Evolutionary conservation across 2,797 vertebrate genomes (phyloP).

Genomic region (Danio jaintianensis): DNA sequence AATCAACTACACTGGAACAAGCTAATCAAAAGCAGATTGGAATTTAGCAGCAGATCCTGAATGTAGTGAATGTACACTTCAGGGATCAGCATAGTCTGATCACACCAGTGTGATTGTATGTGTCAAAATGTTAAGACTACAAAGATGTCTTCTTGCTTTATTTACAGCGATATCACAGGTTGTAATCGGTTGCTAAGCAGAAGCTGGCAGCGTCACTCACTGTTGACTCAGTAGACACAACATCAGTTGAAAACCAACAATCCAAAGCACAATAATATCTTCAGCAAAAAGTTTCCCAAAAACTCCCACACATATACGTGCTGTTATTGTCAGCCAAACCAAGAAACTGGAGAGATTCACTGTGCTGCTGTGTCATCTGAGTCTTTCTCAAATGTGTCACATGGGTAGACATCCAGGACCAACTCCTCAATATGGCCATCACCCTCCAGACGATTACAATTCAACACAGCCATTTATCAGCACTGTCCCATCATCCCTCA

Average conservation of each 20-base stretch:
- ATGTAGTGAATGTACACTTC: no score
- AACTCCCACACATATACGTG: neutral
- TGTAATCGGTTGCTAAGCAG: no score
- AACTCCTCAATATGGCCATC: slow-evolving; percentile 13
- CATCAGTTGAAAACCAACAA: slow-evolving; percentile 4
- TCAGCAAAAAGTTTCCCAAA: neutral
- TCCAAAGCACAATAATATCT: neutral
- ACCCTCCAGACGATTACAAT: slow-evolving; percentile 37
- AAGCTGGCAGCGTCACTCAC: no score
- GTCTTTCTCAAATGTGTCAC: slow-evolving; percentile 23
- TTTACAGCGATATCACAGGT: no score
- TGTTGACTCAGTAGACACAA: neutral
- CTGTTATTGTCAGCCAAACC: slow-evolving; percentile 22
- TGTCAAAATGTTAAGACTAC: no score
- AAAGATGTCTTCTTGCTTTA: no score
- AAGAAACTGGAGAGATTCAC: slow-evolving; percentile 30
- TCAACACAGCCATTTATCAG: slow-evolving; percentile 33
- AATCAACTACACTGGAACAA: no score
- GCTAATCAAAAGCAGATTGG: no score
- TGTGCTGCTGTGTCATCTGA: neutral
- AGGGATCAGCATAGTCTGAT: no score
- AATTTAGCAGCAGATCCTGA: no score
- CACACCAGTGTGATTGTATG: no score
- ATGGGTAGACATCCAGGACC: slow-evolving; percentile 24
- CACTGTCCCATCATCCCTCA: neutral